Base-by-base conservation (phyloP, 2,113 vertebrate genomes). In the Myotis lucifugus region DNA sequence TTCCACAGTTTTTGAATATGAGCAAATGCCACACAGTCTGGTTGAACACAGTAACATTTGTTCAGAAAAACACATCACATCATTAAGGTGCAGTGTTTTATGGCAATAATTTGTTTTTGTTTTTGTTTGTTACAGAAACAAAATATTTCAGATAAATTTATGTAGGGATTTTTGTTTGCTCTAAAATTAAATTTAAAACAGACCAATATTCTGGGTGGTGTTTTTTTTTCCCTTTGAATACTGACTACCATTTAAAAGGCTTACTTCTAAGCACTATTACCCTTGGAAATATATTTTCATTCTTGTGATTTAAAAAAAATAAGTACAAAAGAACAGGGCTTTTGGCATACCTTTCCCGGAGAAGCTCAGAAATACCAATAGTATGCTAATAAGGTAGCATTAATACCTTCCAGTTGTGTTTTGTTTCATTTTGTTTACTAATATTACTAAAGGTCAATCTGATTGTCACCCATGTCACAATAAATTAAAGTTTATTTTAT, bases 21-120 rank as follows among this genome's bases (percentile, higher is more conserved):
- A 98, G 94, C 97, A 98, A 98, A 98, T 48, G 94, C 96, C 97
- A 97, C 96, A 97, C 97, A 97, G 95, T 98, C 98, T 98, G 98
- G 97, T 96, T 97, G 95, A 85, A 91, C 25, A 94, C 79, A 97
- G 69, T 84, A 94, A 97, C 95, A 98, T 98, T 96, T 94, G 89
- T 96, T 97, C 64, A 87, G 73, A 96, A 95, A 96, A 96, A 93
- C 89, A 88, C 54, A 56, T 92, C 48, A 37, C 81, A 64, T 93
- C 91, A 91, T 88, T 85, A 96, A 96, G 96, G 85, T 78, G 79
- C 42, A 79, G 19, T 82, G 23, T 42, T 77, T 86, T 69, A 1
- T 0, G n/a, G 92, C 23, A 90, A 81, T 86, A 90, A 93, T 84
- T 77, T 91, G 21, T 34, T 82, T 77, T 76, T 72, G 37, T 13